These are phyloP conservation scores for Pseudomyrmex flavicornis DNA, from an alignment of 1,140 invertebrate genomes.

Conservation along the genomic window DNA sequence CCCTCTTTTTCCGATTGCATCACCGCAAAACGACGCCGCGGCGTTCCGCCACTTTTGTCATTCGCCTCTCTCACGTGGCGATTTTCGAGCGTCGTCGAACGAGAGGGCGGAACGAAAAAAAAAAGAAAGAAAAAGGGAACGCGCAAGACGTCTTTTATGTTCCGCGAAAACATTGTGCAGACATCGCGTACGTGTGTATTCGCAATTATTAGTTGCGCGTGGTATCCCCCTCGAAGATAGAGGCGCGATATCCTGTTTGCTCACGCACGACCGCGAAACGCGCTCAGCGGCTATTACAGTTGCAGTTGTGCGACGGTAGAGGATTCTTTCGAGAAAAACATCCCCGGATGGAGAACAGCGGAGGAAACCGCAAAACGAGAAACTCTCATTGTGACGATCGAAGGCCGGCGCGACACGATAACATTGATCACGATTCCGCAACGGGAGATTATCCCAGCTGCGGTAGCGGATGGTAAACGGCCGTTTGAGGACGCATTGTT, in stretches of 20 bases:
- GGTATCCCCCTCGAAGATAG: conserved; percentile 16
- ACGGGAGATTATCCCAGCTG: neutral
- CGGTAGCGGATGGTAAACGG: conserved; percentile 43
- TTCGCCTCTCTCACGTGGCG: neutral
- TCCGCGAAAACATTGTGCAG: conserved; percentile 13
- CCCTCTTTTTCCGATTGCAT: conserved; percentile 67
- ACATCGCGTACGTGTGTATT: conserved; percentile 53
- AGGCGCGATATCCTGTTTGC: conserved; percentile 51
- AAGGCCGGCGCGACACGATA: conserved; percentile 58
- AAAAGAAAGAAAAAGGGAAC: neutral
- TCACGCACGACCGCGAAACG: conserved; percentile 57
- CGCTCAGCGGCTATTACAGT: neutral
- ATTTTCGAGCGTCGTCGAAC: conserved; percentile 8
- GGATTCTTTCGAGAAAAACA: conserved; percentile 17
- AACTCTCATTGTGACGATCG: conserved; percentile 41
- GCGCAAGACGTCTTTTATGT: conserved; percentile 36
- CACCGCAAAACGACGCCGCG: conserved; percentile 20
- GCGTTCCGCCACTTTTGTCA: conserved; percentile 2
- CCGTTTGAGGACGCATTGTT: conserved; percentile 32
- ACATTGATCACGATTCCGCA: conserved; percentile 38
- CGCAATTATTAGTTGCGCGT: conserved; percentile 48
- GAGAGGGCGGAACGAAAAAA: neutral
- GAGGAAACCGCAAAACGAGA: conserved; percentile 19
- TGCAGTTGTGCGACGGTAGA: neutral
- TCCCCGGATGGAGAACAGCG: conserved; percentile 35